Base-by-base conservation (phyloP, 2,797 vertebrate species). In the Harpagifer antarcticus region DNA sequence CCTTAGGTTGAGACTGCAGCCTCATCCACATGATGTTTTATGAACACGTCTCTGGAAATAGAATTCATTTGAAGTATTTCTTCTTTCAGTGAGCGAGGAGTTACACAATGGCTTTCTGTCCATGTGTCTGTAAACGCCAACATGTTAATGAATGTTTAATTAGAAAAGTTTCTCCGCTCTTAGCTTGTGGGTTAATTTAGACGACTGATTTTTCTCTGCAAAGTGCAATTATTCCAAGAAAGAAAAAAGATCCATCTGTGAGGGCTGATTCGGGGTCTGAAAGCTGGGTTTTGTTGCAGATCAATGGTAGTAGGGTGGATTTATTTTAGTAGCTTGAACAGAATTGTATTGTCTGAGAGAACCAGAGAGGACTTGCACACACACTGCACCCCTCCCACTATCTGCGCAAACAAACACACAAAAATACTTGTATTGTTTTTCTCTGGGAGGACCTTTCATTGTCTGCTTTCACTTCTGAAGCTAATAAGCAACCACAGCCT, bases 141-240 rank as follows among this genome's bases (percentile, higher is more conserved):
- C 65, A 78, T 81, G 66, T 86, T 78, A 78, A 85, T 68, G 74
- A 79, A 76, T 76, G 66, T 76, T 72, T 78, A 80, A 84, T 84
- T 81, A 47, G 62, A 82, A 86, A 85, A 71, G 72, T 86, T 84
- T 74, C 37, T 67, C 40, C 2, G 5, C 62, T 78, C 62, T 59
- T n/a, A 19, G 31, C 72, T 60, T 1, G 11, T 44, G 16, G 57
- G 55, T 79, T 87, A 48, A 68, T 76, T 72, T 63, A 48, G 49
- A 79, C 5, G 1, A 43, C 60, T n/a, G 16, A 33, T 66, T 72
- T 57, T 44, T 43, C 27, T 37, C 6, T 57, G 45, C 59, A 66
- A 74, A 74, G 61, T 59, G 43, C 68, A 82, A 78, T 85, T 81
- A 79, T 74, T 79, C 67, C 65, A 73, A 62, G 19, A 68, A 69